phyloP scores from a whole-genome alignment of 2,797 vertebrate genomes.

The Eospalax fontanierii region DNA sequence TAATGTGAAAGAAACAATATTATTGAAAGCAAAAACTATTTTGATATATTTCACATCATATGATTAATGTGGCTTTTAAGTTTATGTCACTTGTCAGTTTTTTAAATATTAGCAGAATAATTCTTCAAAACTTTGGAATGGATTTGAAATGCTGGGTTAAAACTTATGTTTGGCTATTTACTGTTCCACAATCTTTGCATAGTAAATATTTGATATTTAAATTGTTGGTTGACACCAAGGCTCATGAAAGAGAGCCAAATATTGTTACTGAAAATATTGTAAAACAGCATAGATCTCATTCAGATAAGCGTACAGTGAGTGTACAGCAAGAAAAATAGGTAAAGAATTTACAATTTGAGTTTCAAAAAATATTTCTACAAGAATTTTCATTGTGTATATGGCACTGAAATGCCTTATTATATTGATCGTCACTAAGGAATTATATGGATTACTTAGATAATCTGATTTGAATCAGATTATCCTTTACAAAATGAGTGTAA shows the following conservation, averaged over 20 bases:
- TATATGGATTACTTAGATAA: slow-evolving; percentile 19
- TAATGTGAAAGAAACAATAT: neutral
- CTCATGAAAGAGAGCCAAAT: neutral
- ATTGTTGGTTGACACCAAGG: slow-evolving; percentile 49
- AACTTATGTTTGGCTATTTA: slow-evolving; percentile 41
- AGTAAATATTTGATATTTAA: slow-evolving; percentile 52
- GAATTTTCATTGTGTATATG: neutral
- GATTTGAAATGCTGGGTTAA: slow-evolving; percentile 3
- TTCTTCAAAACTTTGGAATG: slow-evolving; percentile 50
- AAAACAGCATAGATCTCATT: neutral
- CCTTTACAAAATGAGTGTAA: slow-evolving; percentile 4
- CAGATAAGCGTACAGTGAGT: neutral
- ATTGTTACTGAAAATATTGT: neutral
- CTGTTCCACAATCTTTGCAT: neutral
- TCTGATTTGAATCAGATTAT: neutral
- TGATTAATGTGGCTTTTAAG: slow-evolving; percentile 9
- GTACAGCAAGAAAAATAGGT: neutral
- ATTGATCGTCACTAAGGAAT: slow-evolving; percentile 38
- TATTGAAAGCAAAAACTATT: neutral
- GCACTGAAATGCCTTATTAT: slow-evolving; percentile 47
- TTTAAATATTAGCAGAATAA: slow-evolving; percentile 1
- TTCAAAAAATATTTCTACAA: slow-evolving; percentile 39
- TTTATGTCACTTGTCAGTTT: slow-evolving; percentile 38
- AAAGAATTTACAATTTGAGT: neutral
- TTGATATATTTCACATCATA: neutral